Percentiles rank a stretch among this genome's conserved stretches.
Conservation (phyloP, 2,797 vertebrate species). For the Chelon auratus region DNA sequence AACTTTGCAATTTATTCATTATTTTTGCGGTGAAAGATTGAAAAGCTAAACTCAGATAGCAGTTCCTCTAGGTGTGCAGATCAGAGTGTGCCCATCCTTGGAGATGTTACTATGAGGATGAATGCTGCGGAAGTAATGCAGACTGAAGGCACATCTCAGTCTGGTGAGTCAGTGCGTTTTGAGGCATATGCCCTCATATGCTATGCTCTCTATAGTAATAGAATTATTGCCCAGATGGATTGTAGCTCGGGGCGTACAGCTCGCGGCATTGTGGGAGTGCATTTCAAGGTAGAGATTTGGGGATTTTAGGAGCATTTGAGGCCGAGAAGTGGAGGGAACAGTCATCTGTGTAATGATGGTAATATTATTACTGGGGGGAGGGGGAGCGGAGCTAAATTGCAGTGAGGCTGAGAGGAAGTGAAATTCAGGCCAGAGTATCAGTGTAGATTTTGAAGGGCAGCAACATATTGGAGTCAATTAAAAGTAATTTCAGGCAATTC, state of each 20-base stretch:
- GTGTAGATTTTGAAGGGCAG: slow-evolving; percentile 28
- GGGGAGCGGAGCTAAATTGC: slow-evolving; percentile 42
- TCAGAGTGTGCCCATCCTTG: slow-evolving; percentile 27
- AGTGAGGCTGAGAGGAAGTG: slow-evolving; percentile 19
- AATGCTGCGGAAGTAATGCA: slow-evolving; percentile 51
- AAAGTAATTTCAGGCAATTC: slow-evolving; percentile 48
- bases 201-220: slow-evolving; percentile 59
- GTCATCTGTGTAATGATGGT: slow-evolving; percentile 68
- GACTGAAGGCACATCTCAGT: slow-evolving; percentile 56
- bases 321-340: slow-evolving; percentile 52
- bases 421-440: slow-evolving; percentile 38
- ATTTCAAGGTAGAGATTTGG: slow-evolving; percentile 69
- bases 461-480: slow-evolving; percentile 43
- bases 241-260: slow-evolving; percentile 47
- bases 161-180: slow-evolving; percentile 56
- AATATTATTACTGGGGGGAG: slow-evolving; percentile 54
- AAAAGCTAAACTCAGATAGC: slow-evolving; percentile 11
- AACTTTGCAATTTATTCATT: slow-evolving; percentile 9
- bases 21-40: slow-evolving; percentile 5
- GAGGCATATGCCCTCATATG: slow-evolving; percentile 61
- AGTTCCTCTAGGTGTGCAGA: slow-evolving; percentile 21
- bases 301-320: slow-evolving; percentile 61
- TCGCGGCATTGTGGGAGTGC: slow-evolving; percentile 50
- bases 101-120: slow-evolving; percentile 43
- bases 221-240: slow-evolving; percentile 64